Base-by-base conservation (phyloP, 1,140 invertebrate genomes). In the Drosophila miranda region DNA sequence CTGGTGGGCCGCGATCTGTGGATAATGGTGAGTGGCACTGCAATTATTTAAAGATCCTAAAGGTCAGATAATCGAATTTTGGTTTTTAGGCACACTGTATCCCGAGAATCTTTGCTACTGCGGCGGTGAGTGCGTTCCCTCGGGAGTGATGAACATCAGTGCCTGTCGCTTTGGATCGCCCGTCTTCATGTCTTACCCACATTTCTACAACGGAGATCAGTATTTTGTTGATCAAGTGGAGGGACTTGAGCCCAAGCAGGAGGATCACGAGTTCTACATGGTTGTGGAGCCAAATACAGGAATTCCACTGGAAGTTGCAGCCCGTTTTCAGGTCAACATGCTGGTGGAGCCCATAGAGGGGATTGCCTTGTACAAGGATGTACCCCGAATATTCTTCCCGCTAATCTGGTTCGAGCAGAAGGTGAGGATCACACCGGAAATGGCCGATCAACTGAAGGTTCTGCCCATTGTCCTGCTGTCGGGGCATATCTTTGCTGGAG, bases 141-240 rank as follows among this genome's bases (percentile, higher is more conserved):
- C 93, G 1, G 95, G 95, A 3, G 91, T 93, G 1, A 92, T 95
- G 87, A 94, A 95, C 89, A 93, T 96, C 16, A 94, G 95, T 0
- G 90, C 92, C 9, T 96, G 95, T 58, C 94, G 95, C 78, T 95
- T 92, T 79, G 94, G 94, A n/a, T 94, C 96, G 4, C 97, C 97
- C 0, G 94, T 95, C 0, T 97, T 95, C 71, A 92, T 97, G 58
- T 97, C 96, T 6, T 94, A 95, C 72, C 97, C 97, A 0, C 97
- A 98, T 91, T 98, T 97, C 92, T 95, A 95, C 78, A 92, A 95
- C 56, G 96, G 94, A 2, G 96, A 97, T 91, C 92, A 93, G 0
- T 93, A 87, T 72, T 95, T 96, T 55, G 68, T 90, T 7, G 69
- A 95, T 0, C 90, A 92, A 23, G 93, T 98, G 2, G 90, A 92